A percentile compares a stretch with the other conserved stretches of the same genome.
These are phyloP conservation scores for Drosophila setifemur DNA, from an alignment of 1,140 invertebrate genomes.

Conservation along the genomic window DNA sequence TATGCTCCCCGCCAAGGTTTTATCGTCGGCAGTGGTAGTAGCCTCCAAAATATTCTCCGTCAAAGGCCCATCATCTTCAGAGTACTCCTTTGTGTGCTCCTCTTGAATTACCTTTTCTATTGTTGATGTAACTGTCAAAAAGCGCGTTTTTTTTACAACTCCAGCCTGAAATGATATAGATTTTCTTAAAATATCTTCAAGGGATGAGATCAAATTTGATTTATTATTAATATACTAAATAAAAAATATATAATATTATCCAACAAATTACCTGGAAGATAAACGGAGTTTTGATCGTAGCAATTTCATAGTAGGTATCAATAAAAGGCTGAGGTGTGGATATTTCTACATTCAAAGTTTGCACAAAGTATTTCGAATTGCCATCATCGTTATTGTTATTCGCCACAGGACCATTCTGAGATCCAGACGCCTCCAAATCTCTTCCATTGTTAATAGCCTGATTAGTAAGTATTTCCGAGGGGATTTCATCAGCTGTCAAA, in stretches of 20 bases:
- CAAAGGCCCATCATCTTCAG: slow-evolving; percentile 86
- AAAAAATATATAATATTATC: background rate
- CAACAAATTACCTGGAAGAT: slow-evolving; percentile 91
- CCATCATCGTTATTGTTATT: slow-evolving; percentile 83
- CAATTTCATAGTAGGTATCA: slow-evolving; percentile 93
- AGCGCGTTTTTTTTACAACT: slow-evolving; percentile 92
- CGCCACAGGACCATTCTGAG: slow-evolving; percentile 85
- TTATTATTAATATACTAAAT: background rate
- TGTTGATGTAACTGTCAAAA: slow-evolving; percentile 92
- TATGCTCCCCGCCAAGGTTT: slow-evolving; percentile 89
- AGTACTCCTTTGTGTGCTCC: slow-evolving; percentile 83
- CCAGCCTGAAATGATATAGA: slow-evolving; percentile 87
- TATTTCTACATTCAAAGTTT: slow-evolving; percentile 93
- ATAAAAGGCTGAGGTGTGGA: slow-evolving; percentile 92
- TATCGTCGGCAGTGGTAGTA: slow-evolving; percentile 88
- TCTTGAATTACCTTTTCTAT: slow-evolving; percentile 89
- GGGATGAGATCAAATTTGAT: background rate
- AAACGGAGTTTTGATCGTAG: slow-evolving; percentile 94
- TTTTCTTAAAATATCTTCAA: background rate
- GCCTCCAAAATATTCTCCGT: slow-evolving; percentile 94
- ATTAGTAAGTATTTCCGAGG: slow-evolving; percentile 30
- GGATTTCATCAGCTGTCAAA: slow-evolving; percentile 21
- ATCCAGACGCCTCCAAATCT: slow-evolving; percentile 88
- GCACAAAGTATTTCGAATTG: slow-evolving; percentile 85
- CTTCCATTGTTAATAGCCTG: slow-evolving; percentile 59